Evolutionary conservation across 2,113 vertebrate genomes (phyloP), one percentile per base, ranked within the genome.

Genomic region (Gymnobelideus leadbeateri): DNA sequence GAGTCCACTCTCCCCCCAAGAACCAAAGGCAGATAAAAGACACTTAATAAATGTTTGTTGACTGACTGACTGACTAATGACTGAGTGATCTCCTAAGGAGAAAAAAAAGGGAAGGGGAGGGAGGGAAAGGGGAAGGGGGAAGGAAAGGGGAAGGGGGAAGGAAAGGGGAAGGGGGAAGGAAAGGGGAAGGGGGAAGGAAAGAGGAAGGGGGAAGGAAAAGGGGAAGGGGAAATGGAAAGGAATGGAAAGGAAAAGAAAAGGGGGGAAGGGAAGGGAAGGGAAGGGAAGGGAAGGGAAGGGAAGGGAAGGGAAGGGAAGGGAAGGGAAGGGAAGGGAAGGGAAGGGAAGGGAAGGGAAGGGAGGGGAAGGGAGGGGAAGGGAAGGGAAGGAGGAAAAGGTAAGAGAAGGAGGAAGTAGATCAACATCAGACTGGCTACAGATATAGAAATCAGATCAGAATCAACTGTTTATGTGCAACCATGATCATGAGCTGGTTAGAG

Each of bases 231-330:
- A 24, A n/a, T n/a, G n/a, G n/a, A n/a, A n/a, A n/a, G n/a, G n/a
- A n/a, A n/a, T n/a, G n/a, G n/a, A n/a, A 61, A 14, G 57, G 10
- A 61, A 24, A 61, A 31, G 55, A 28, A 26, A n/a, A n/a, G n/a
- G n/a, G n/a, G 6, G 7, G 54, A 4, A 8, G 26, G 28, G 54
- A 26, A 55, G 28, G 54, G 6, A 55, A 16, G 37, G 21, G 14
- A 16, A 3, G 0, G 1, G 37, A 10, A 19, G 12, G 0, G n/a
- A 37, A 7, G 4, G 19, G 1, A 1, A 77, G 14, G 12, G 12
- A n/a, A 24, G 37, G 5, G 3, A 28, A 2, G 55, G 31, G 37
- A 1, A 77, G 3, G 57, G 1, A 37, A 10, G 10, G 3, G 37
- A 8, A 31, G 31, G 16, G 37, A 16, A 61, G 57, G 57, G 12